Evolutionary conservation across 2,888 invertebrate genomes (phyloP).

Genomic region (Polietes domitor): DNA sequence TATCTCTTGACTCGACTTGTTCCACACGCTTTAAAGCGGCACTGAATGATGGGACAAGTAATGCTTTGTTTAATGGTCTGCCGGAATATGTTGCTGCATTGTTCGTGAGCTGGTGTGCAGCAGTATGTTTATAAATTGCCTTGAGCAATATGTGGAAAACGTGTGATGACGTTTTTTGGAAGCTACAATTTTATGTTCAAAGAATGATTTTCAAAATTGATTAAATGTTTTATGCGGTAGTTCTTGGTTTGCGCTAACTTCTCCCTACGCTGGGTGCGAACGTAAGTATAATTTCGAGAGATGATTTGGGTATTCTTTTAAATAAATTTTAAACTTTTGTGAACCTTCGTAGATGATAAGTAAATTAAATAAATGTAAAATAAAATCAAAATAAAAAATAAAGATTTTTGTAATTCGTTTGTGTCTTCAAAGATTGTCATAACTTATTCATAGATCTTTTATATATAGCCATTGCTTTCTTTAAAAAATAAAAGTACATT

Average conservation of each 20-base stretch:
- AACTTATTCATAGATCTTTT: too few species aligned
- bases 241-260: not conserved
- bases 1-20: not conserved
- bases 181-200: not conserved
- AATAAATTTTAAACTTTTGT: too few species aligned
- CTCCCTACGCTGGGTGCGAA: not conserved
- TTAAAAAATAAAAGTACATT: too few species aligned
- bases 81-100: not conserved
- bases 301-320: not conserved
- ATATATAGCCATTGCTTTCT: too few species aligned
- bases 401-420: too few species aligned
- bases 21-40: not conserved
- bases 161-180: not conserved
- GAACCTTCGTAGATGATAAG: too few species aligned
- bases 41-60: not conserved
- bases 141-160: not conserved
- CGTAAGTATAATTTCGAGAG: not conserved
- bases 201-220: conserved; percentile 21
- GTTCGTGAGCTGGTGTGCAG: not conserved
- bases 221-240: conserved; percentile 21
- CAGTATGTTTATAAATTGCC: conserved; percentile 31
- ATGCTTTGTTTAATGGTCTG: conserved; percentile 38
- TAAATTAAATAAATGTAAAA: too few species aligned
- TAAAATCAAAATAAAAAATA: too few species aligned
- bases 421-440: too few species aligned